phyloP scores from a whole-genome alignment of 2,113 vertebrate species.

The Prionailurus viverrinus region DNA sequence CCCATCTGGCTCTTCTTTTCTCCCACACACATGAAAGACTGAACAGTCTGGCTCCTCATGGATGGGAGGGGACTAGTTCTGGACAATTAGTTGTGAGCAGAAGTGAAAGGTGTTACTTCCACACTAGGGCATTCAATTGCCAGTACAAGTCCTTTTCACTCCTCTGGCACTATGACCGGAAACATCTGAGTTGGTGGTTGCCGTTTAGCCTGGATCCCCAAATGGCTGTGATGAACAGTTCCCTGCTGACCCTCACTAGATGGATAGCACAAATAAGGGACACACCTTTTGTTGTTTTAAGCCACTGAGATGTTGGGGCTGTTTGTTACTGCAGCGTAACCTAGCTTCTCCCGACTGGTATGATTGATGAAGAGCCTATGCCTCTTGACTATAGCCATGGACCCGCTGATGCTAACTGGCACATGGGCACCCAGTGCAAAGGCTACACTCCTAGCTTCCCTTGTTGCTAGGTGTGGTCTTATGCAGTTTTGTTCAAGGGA shows the following conservation, averaged over 20 bases:
- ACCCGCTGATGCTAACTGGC: background rate
- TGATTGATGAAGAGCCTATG: background rate
- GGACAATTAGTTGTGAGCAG: background rate
- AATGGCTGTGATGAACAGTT: background rate
- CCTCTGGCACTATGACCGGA: background rate
- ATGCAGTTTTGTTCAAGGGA: background rate
- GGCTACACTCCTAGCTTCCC: background rate
- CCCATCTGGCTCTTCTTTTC: background rate
- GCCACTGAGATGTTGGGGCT: background rate
- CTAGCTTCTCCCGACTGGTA: background rate
- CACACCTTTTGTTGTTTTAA: background rate
- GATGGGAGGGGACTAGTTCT: background rate
- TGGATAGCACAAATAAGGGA: background rate
- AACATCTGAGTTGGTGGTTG: background rate
- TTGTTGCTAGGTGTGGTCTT: background rate
- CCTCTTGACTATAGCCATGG: background rate
- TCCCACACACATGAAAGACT: background rate
- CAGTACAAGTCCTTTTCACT: background rate
- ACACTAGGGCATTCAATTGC: background rate
- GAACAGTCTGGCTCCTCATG: background rate
- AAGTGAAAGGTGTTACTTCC: background rate
- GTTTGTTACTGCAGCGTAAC: background rate
- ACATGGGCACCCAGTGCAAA: background rate
- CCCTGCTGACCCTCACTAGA: background rate
- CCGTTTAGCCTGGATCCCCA: background rate